Evolutionary conservation across 2,888 invertebrate genomes (phyloP), one percentile per base, ranked within the genome.

Genomic region (Dolomedes plantarius): DNA sequence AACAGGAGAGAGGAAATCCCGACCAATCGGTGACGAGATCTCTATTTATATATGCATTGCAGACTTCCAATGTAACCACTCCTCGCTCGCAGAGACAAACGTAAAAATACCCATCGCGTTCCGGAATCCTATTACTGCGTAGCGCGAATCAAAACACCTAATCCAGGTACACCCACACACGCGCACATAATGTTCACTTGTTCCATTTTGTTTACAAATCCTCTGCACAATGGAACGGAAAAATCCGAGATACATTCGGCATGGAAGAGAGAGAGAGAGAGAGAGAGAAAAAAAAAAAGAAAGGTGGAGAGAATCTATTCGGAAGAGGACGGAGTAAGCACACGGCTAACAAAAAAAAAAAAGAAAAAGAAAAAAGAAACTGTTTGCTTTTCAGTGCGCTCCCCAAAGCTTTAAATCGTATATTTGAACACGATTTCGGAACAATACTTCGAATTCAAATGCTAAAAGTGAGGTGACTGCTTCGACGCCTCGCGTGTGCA

Each of bases 41-140:
- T 56, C 23, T 56, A 56, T 56, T 56, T 56, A 56, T 56, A 56
- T 56, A 56, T 56, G 56, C 56, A 56, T 56, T 56, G 56, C 56
- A 56, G 56, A 56, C 56, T 56, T 23, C 6, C 1, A 23, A 11
- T 23, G 56, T 56, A 56, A 56, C 56, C 56, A 36, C 36, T 11
- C 23, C 23, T 1, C 19, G 1, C 11, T 23, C 19, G 19, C 23
- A 2, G 13, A 56, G 23, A 23, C 23, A 16, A 56, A 56, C 56
- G 23, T 23, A 56, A 56, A 56, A 56, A 56, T 56, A 56, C 56
- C 56, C 56, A 56, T 3, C 23, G 23, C 56, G n/a, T 23, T 3
- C n/a, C n/a, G n/a, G n/a, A 56, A 56, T 56, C 56, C 56, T 56
- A 56, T 56, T 56, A 56, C 56, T 56, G 3, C 11, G 2, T 56